phyloP scores from a whole-genome alignment of 2,888 invertebrate species.

The Eupithecia abbreviata region DNA sequence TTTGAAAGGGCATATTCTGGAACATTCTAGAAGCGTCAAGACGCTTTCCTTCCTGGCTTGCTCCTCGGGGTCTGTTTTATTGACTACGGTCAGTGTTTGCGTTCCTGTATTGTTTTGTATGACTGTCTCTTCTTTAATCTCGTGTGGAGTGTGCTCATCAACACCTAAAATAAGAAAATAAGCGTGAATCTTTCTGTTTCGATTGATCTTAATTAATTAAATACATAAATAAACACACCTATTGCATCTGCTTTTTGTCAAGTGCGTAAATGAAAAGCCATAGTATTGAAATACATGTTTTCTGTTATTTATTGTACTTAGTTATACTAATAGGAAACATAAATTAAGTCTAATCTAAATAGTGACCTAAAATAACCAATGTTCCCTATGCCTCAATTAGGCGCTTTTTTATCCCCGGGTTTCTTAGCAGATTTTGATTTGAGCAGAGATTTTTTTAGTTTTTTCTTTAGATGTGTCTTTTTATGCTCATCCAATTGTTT shows the following conservation, averaged over 20 bases:
- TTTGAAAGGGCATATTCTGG: conserved; percentile 72
- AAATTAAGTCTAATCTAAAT: neutral
- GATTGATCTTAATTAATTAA: neutral
- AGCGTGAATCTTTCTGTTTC: conserved; percentile 46
- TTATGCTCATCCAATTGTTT: conserved; percentile 29
- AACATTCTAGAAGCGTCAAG: conserved; percentile 61
- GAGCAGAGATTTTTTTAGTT: neutral
- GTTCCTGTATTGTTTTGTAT: conserved; percentile 32
- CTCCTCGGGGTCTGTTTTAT: conserved; percentile 53
- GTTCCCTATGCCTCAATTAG: neutral
- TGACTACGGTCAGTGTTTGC: conserved; percentile 4
- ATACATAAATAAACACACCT: neutral
- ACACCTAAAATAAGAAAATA: conserved; percentile 78
- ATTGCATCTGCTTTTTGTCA: neutral
- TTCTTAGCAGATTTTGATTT: neutral
- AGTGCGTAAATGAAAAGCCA: neutral
- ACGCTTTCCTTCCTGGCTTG: conserved; percentile 64
- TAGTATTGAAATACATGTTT: neutral
- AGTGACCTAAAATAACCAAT: neutral
- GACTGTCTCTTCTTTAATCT: conserved; percentile 28
- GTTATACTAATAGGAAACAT: neutral
- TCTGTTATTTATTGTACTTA: neutral
- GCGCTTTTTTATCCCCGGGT: neutral
- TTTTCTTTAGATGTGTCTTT: conserved; percentile 25
- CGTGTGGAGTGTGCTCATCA: conserved; percentile 44